Base-by-base conservation (phyloP, 2,888 invertebrate genomes). In the Alloplasta piceator region DNA sequence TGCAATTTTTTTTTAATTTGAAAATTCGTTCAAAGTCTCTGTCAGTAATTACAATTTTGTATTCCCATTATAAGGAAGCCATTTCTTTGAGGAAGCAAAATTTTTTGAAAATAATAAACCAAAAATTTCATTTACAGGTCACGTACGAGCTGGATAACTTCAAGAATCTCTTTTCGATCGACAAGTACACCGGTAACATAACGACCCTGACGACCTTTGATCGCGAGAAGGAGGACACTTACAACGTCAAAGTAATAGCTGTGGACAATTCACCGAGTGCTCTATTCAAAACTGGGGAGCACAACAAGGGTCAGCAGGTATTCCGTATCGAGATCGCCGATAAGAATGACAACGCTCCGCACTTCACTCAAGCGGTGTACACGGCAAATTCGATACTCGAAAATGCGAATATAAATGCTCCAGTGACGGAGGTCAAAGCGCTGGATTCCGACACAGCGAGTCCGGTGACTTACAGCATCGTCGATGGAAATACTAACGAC, bases 341-440 rank as follows among this genome's bases (percentile, higher is more conserved):
- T 92, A 97, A 97, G 90, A 99, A 99, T 92, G 99, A 99, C 92
- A 99, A 99, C 92, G 95, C 96, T 16, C 99, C 99, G 0, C 95
- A 95, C 86, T 99, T 99, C 91, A 95, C 95, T n/a, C 94, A 96
- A 89, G 92, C 94, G 0, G 93, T 95, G 5, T 97, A 97, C 90
- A 93, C 95, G 14, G 96, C 96, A 0, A 95, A 96, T 85, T 95
- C 95, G 67, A 94, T 97, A 84, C 94, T 95, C 41, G 98, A 98
- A 93, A 96, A 97, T 91, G 96, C 97, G 3, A 97, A 98, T 90
- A 95, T 95, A 36, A 96, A 97, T 88, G 95, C 95, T 78, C 94
- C 96, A 68, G 97, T 98, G 6, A 96, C 97, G 56, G 97, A 97
- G 92, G 98, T 99, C 0, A 95, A 95, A 84, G 98, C 98, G 0